Evolutionary conservation across 2,797 vertebrate species (phyloP), one percentile per base, ranked within the genome.

Genomic region (Echiichthys vipera): DNA sequence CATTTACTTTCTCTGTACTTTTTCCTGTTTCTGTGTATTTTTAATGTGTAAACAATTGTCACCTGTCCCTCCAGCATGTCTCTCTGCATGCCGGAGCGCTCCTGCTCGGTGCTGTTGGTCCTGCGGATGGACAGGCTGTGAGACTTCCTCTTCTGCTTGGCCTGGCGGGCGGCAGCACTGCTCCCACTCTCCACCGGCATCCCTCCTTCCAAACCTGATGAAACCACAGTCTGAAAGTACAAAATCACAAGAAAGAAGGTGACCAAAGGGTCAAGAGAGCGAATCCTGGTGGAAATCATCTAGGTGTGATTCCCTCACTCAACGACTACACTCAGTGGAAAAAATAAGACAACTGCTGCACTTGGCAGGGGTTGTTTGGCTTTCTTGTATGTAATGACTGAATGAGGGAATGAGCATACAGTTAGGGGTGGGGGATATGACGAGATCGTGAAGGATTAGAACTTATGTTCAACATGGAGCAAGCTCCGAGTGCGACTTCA

Each of bases 101-200:
- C 98, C 87, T 99, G 98, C 90, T 99, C 98, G 0, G 97, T 97
- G 92, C 98, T 99, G 96, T 99, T 99, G 77, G 97, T 98, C 88
- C 98, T 93, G 72, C 97, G 92, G 83, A 99, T 98, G 37, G 97
- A 99, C 84, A 99, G 95, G 75, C 97, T 98, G 89, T 99, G 98
- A 0, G 97, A 98, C 92, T 99, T 99, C 89, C 97, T 97, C 86
- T 99, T 99, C 94, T 98, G 97, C 93, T 99, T 99, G 62, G 96
- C 95, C 89, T 98, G 97, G 69, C 98, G 96, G 88, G 96, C 96
- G 79, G 96, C 92, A 67, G 95, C 95, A 85, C 95, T 96, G 84
- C 95, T 98, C 90, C 96, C 96, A 80, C 97, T 99, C 95, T 99
- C 98, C 92, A 97, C 97, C 90, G 98, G 98, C 98, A 99, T 99